Base-by-base conservation (phyloP, 2,888 invertebrate species). In the Drosophila mimica region DNA sequence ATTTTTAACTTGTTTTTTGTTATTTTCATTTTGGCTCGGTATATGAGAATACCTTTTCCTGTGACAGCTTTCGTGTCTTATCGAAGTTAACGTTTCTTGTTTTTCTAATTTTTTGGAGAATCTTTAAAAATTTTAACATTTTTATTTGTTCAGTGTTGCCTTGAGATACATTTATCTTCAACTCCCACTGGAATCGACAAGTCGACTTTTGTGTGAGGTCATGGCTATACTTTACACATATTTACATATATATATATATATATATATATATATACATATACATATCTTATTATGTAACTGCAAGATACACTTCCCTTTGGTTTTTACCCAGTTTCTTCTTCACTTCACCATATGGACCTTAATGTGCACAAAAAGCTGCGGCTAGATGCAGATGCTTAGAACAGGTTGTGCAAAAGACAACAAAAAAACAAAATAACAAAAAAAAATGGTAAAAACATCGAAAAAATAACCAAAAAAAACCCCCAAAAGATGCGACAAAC, bases 401-500 rank as follows among this genome's bases (percentile, higher is more conserved):
- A 56, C 54, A 56, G 54, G 54, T 56, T 56, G 54, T 56, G 54
- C 52, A 75, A 69, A 70, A 48, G 38, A 46, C 36, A 20, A 34
- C 20, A 59, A 34, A 30, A 38, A 56, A 7, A n/a, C 48, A 8
- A 58, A 63, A 51, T 25, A 25, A 25, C 25, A 53, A 40, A 40
- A 40, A 36, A 59, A 52, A 36, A 43, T 48, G 51, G 51, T 36
- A 61, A 70, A 69, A 69, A 71, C 56, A 64, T 53, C 34, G 38
- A 54, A 54, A 56, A 63, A 70, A 68, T 68, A 57, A 59, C 52
- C 48, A 13, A 65, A 63, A 61, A 75, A 74, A 79, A 48, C 40
- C 36, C 51, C 40, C 36, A 60, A 74, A 66, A 65, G 58, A 66
- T 52, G 69, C 54, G 61, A 72, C 61, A 65, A 54, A 58, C 57